phyloP scores from a whole-genome alignment of 2,797 vertebrate species.

The Sebastiscus albofasciatus region DNA sequence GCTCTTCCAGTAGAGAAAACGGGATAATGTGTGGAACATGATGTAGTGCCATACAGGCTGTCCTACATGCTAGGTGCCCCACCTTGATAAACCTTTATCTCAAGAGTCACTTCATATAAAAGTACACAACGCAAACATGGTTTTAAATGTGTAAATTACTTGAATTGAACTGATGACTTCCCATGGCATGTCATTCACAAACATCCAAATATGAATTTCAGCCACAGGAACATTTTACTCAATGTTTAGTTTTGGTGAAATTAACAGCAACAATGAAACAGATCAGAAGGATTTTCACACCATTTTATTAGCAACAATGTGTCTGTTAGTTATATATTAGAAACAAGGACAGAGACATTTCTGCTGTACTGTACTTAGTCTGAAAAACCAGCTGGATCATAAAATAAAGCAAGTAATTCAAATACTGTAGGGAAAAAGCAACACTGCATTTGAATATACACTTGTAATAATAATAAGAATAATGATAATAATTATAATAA shows the following conservation, averaged over 20 bases:
- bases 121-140: background rate
- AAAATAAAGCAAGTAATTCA: conserved; percentile 76
- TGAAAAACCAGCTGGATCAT: conserved; percentile 72
- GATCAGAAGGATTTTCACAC: conserved; percentile 67
- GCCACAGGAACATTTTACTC: background rate
- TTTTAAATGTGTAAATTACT: background rate
- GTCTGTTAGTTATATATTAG: conserved; percentile 81
- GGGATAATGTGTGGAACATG: too few relatives aligned
- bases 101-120: background rate
- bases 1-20: too few relatives aligned
- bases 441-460: conserved; percentile 77
- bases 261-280: background rate
- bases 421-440: conserved; percentile 74
- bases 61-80: background rate
- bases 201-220: background rate
- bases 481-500: conserved; percentile 36
- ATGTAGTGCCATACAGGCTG: background rate
- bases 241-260: background rate
- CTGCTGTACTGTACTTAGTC: conserved; percentile 74
- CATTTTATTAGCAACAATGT: conserved; percentile 87
- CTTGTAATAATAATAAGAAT: conserved; percentile 64
- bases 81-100: background rate
- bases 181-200: background rate
- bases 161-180: background rate
- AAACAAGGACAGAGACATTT: conserved; percentile 83